Percentiles rank a stretch among this genome's conserved stretches.
Conservation (phyloP, 2,888 invertebrate species). For the Orthosia cruda region DNA sequence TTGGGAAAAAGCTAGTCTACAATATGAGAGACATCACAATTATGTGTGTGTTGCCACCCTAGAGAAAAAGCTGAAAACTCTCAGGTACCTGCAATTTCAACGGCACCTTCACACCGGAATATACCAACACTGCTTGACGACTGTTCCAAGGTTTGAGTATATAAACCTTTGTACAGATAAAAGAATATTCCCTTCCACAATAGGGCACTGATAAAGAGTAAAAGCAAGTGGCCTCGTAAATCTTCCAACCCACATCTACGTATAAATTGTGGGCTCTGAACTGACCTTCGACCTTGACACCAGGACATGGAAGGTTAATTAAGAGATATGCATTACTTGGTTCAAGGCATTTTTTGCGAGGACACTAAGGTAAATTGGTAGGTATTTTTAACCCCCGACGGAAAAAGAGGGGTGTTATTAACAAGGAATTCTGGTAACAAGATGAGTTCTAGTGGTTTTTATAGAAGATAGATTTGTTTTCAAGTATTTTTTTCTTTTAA, state of each 20-base stretch:
- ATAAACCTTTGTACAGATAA: conserved; percentile 18
- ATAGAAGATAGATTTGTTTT: not conserved
- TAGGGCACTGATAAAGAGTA: conserved; percentile 55
- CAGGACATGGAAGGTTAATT: conserved; percentile 61
- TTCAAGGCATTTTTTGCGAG: conserved; percentile 28
- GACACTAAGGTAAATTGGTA: conserved; percentile 2
- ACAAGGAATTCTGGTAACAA: not conserved
- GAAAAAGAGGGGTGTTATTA: too few species aligned
- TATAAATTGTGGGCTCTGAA: conserved; percentile 67
- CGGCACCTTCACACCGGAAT: not conserved
- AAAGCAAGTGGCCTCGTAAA: conserved; percentile 66
- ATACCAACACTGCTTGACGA: not conserved
- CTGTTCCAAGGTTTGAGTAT: too few species aligned
- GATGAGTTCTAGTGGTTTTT: not conserved
- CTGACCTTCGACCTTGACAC: conserved; percentile 60
- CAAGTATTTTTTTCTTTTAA: not conserved
- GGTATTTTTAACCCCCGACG: too few species aligned
- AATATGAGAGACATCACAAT: too few species aligned
- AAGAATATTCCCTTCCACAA: conserved; percentile 50
- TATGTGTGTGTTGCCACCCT: too few species aligned
- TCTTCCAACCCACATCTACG: conserved; percentile 70
- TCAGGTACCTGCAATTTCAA: too few species aligned
- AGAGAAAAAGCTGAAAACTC: not conserved
- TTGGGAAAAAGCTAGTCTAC: too few species aligned
- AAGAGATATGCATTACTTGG: conserved; percentile 55